Evolutionary conservation across 1,140 invertebrate species (phyloP).

Genomic region (Drosophila takahashii): DNA sequence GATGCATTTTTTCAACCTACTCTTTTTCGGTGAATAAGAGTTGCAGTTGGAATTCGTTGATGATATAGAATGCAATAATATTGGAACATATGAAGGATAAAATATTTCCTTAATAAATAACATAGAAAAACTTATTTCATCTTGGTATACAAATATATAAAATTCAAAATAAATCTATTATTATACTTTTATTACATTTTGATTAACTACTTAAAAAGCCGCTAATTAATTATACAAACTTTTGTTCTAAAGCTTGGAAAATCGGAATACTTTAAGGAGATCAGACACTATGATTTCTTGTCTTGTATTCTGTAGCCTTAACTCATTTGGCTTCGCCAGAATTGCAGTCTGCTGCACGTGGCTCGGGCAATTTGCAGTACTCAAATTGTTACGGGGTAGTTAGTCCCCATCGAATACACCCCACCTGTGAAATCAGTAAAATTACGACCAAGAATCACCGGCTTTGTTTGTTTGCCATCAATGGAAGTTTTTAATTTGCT

Average conservation of each 20-base stretch:
- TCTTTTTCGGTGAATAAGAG: background rate
- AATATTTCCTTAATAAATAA: background rate
- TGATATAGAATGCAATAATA: conserved; percentile 42
- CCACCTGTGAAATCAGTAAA: conserved; percentile 39
- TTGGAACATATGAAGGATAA: background rate
- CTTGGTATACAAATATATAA: background rate
- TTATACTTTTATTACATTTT: too few species aligned
- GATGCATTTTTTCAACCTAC: conserved; percentile 5
- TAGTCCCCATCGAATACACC: conserved; percentile 13
- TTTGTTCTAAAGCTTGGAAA: background rate
- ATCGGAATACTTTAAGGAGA: background rate
- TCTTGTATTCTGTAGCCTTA: background rate
- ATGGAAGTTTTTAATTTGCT: conserved; percentile 78
- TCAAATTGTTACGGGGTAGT: conserved; percentile 66
- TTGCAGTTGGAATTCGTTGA: background rate
- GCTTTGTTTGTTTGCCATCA: conserved; percentile 74
- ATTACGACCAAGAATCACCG: conserved; percentile 70
- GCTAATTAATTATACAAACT: background rate
- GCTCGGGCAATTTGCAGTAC: background rate
- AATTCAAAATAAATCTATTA: too few species aligned
- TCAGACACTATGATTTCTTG: background rate
- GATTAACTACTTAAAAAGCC: too few species aligned
- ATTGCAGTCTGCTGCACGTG: background rate
- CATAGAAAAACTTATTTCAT: background rate
- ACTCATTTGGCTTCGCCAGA: background rate